A percentile compares a stretch with the other conserved stretches of the same genome.
Evolutionary conservation across 2,113 vertebrate species (phyloP).

Genomic region (Tupaia chinensis): DNA sequence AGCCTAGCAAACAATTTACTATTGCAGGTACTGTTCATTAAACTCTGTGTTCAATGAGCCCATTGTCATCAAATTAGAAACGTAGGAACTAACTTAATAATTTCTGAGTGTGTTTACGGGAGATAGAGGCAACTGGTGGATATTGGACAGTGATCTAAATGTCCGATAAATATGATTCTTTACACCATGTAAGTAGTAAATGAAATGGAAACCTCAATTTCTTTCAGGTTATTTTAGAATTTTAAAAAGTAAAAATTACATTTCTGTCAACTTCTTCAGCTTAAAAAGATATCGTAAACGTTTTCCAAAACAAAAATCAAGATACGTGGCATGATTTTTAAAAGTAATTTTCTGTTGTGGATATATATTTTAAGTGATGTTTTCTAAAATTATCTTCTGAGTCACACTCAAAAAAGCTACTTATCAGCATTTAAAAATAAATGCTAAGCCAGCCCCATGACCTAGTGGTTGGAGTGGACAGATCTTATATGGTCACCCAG

Average conservation of each 20-base stretch:
- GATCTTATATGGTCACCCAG: too few relatives aligned
- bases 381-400: background rate
- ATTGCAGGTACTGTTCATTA: background rate
- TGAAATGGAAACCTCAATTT: background rate
- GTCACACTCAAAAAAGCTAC: background rate
- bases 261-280: background rate
- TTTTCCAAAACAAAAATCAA: background rate
- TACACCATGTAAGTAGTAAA: background rate
- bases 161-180: background rate
- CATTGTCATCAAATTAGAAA: background rate
- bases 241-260: background rate
- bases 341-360: background rate
- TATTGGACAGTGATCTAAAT: background rate
- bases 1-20: background rate
- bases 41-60: background rate
- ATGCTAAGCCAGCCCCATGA: background rate
- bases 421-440: background rate
- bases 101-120: conserved; percentile 18
- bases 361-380: background rate
- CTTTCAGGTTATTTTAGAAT: background rate
- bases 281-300: background rate
- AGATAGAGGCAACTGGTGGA: background rate
- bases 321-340: background rate
- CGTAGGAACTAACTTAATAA: background rate
- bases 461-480: too few relatives aligned